Conservation (phyloP, 2,113 vertebrate species). For the Rhipidura dahli region DNA sequence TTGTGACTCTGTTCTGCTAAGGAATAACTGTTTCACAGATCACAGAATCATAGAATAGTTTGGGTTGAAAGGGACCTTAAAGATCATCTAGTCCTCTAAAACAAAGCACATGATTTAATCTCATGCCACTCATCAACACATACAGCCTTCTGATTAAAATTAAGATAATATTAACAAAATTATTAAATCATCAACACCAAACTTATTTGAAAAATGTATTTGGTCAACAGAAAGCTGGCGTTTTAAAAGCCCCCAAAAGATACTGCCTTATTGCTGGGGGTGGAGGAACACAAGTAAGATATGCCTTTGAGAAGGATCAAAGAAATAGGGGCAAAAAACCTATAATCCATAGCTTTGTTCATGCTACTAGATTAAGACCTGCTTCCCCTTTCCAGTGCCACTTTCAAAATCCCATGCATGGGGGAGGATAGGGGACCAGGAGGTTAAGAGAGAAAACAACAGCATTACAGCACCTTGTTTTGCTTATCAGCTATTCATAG, state of each 20-base stretch:
- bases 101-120: not conserved
- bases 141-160: not conserved
- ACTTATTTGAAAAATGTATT: not conserved
- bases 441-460: not conserved
- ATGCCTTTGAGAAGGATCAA: not conserved
- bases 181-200: not conserved
- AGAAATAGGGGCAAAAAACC: not conserved
- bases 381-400: not conserved
- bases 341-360: not conserved
- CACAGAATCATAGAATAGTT: not conserved
- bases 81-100: not conserved
- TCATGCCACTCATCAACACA: not conserved
- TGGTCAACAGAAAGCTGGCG: not conserved
- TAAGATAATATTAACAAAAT: not conserved
- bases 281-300: not conserved
- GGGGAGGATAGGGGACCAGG: not conserved
- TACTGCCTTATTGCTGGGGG: not conserved
- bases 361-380: not conserved
- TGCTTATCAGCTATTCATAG: constrained; percentile 10
- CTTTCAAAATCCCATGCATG: not conserved
- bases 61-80: not conserved
- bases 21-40: not conserved
- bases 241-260: not conserved
- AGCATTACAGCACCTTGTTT: not conserved
- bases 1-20: not conserved